Percentiles rank a stretch among this genome's conserved stretches.
phyloP scores from a whole-genome alignment of 1,140 invertebrate genomes.

The Zaprionus inermis region DNA sequence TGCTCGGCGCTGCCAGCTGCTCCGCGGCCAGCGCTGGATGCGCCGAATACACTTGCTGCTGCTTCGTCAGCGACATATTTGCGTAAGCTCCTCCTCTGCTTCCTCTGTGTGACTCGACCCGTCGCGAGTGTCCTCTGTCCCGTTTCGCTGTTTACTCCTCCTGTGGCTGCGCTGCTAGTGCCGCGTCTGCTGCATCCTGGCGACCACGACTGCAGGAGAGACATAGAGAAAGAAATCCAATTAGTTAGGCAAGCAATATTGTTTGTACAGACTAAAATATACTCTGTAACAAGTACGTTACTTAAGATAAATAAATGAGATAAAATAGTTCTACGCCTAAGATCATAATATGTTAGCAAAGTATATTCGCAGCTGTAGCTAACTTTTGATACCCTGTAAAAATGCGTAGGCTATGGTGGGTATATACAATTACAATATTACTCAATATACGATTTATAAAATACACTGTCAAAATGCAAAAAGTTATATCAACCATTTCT shows the following conservation, averaged over 20 bases:
- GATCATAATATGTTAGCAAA: not conserved
- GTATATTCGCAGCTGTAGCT: not conserved
- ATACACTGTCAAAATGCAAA: no score
- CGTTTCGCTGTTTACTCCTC: conserved; percentile 28
- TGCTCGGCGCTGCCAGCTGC: conserved; percentile 72
- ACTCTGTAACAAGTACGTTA: conserved; percentile 7
- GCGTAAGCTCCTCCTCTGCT: not conserved
- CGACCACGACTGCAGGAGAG: conserved; percentile 45
- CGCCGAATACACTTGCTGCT: conserved; percentile 75
- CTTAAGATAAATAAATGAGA: no score
- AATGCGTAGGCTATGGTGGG: no score
- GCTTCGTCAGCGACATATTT: conserved; percentile 46
- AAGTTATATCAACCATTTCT: no score
- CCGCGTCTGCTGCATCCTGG: conserved; percentile 62
- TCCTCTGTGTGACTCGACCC: not conserved
- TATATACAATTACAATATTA: no score
- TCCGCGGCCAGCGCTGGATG: conserved; percentile 79
- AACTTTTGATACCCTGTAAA: not conserved
- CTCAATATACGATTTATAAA: no score
- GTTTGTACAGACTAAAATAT: conserved; percentile 1
- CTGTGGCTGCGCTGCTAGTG: conserved; percentile 36
- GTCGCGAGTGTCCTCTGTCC: conserved; percentile 7
- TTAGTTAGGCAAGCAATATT: conserved; percentile 69
- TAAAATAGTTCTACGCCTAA: no score
- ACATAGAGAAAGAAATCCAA: conserved; percentile 56